Base-by-base conservation (phyloP, 1,140 invertebrate species). In the Drosophila albomicans region DNA sequence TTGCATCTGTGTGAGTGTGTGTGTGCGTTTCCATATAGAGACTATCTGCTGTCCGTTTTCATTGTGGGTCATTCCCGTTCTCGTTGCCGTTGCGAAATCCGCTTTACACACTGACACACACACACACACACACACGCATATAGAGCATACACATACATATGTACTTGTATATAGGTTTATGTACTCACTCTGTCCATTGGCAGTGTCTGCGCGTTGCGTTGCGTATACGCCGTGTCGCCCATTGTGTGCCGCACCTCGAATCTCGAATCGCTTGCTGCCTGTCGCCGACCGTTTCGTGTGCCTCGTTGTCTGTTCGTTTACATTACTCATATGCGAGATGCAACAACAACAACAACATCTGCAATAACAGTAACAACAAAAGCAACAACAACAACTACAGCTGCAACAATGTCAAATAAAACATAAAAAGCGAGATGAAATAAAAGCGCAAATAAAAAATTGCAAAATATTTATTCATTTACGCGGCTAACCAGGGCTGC, bases 51-150 rank as follows among this genome's bases (percentile, higher is more conserved):
- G 82, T 86, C 84, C 84, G 69, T 88, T 84, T 84, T 80, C 84
- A 89, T 88, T 88, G 84, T 88, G 84, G 84, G 84, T 88, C 85
- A 88, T 78, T 88, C 82, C 76, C 79, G 79, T 74, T 65, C 71
- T 64, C 81, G 59, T 66, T 84, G 74, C 56, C 72, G 49, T 51
- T 65, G 25, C 66, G 68, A 84, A 87, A 87, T 88, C 84, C 80
- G 84, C 84, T 88, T 87, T 88, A 54, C 69, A 51, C 79, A 81
- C 76, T 59, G 62, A 64, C 51, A 46, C 64, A 67, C 58, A 58
- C 45, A 58, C 49, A 54, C 64, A 69, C 28, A 46, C 16, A 57
- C 57, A n/a, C 11, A 38, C 16, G 1, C 11, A 67, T 5, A 25
- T 25, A 25, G 20, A 25, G 7, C 32, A 49, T 30, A 52, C 63